Conservation (phyloP, 2,888 invertebrate genomes). For the Athalia circularis region DNA sequence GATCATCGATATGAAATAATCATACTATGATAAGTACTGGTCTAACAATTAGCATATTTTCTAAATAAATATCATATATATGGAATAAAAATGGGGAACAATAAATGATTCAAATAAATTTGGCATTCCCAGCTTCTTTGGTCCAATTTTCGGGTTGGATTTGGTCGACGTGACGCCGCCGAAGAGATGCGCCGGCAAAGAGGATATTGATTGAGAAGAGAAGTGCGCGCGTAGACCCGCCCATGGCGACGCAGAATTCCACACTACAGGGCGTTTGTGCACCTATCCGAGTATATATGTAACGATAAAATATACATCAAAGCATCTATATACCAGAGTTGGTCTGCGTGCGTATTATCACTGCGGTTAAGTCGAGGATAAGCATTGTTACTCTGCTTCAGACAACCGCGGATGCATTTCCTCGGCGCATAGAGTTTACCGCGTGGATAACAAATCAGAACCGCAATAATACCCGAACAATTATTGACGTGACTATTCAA, state of each 20-base stretch:
- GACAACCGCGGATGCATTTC: constrained; percentile 11
- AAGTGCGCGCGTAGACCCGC: constrained; percentile 56
- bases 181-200: constrained; percentile 51
- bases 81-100: neutral
- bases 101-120: neutral
- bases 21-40: too few relatives aligned
- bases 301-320: constrained; percentile 21
- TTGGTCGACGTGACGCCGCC: constrained; percentile 2
- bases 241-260: constrained; percentile 39
- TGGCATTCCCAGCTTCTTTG: neutral
- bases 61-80: neutral
- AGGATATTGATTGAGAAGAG: constrained; percentile 65
- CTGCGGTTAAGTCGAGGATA: constrained; percentile 18
- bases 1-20: too few relatives aligned
- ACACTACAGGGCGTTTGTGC: constrained; percentile 7
- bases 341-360: constrained; percentile 41
- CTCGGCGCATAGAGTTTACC: neutral
- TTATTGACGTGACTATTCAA: neutral
- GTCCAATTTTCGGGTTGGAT: constrained; percentile 2
- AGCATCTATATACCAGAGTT: constrained; percentile 1
- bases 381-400: constrained; percentile 30
- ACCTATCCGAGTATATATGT: constrained; percentile 8
- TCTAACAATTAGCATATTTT: neutral
- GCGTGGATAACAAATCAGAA: neutral
- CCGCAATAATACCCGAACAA: neutral